These are phyloP conservation scores for Muscina levida DNA, from an alignment of 2,888 invertebrate genomes.

Conservation along the genomic window DNA sequence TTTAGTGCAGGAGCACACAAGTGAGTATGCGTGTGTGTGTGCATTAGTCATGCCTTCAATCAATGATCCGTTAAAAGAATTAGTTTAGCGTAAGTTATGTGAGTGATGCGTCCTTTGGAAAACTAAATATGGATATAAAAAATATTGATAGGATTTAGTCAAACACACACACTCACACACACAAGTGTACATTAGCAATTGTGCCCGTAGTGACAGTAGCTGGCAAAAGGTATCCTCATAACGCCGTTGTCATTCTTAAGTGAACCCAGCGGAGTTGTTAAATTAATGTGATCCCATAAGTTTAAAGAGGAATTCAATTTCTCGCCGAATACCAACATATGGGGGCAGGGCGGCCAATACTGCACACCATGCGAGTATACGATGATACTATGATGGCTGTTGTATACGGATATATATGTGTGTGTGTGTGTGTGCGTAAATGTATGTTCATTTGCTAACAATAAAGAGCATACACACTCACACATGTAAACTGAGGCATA, in stretches of 20 bases:
- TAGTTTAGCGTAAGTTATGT: conserved; percentile 59
- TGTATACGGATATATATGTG: too few species aligned
- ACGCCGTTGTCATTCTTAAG: conserved; percentile 62
- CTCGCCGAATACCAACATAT: conserved; percentile 68
- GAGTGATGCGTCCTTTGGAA: conserved; percentile 41
- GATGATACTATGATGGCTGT: too few species aligned
- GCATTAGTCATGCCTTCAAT: conserved; percentile 41
- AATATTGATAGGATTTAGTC: conserved; percentile 44
- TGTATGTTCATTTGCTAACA: too few species aligned
- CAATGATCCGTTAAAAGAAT: conserved; percentile 55
- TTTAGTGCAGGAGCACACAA: neutral
- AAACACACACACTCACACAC: neutral
- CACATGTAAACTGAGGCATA: conserved; percentile 17
- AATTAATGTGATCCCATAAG: conserved; percentile 77
- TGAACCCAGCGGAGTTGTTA: conserved; percentile 72
- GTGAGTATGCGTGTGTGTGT: conserved; percentile 24
- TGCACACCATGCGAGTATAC: neutral
- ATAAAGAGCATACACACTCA: neutral
- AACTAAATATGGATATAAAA: conserved; percentile 44
- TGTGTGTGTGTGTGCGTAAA: conserved; percentile 8
- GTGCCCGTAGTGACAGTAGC: conserved; percentile 17
- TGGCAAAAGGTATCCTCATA: conserved; percentile 51
- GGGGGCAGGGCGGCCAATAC: conserved; percentile 52
- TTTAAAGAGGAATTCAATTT: conserved; percentile 77
- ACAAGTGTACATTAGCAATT: neutral